A percentile compares a stretch with the other conserved stretches of the same genome.
phyloP scores from a whole-genome alignment of 1,140 invertebrate species.

The Lepidurus arcticus region DNA sequence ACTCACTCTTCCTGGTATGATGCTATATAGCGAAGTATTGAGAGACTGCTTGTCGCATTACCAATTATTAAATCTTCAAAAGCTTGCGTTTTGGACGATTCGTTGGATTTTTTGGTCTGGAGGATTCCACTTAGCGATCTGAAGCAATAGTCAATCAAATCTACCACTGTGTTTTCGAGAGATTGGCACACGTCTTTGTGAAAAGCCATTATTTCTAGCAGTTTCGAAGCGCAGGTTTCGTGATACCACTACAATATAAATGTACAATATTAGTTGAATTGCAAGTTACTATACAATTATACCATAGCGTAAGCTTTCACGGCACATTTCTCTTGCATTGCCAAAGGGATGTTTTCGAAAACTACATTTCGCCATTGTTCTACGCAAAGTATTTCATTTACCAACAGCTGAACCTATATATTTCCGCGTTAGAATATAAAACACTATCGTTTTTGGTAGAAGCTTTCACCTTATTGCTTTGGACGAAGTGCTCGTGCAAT shows the following conservation, averaged over 20 bases:
- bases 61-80: conserved; percentile 59
- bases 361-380: not conserved
- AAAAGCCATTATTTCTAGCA: conserved; percentile 67
- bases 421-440: not conserved
- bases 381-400: not conserved
- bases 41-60: conserved; percentile 62
- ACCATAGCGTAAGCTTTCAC: not conserved
- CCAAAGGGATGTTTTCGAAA: not conserved
- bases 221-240: conserved; percentile 59
- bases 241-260: conserved; percentile 56
- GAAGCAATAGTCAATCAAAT: conserved; percentile 67
- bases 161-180: conserved; percentile 60
- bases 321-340: not conserved
- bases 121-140: conserved; percentile 50
- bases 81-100: conserved; percentile 46
- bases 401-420: not conserved
- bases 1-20: conserved; percentile 41
- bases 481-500: not conserved
- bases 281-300: conserved; percentile 46
- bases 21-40: conserved; percentile 58
- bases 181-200: conserved; percentile 63
- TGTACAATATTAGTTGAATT: not conserved
- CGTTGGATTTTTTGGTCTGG: not conserved
- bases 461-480: not conserved
- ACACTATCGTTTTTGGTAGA: not conserved